Conservation (phyloP, 2,797 vertebrate species). For the Mus caroli region DNA sequence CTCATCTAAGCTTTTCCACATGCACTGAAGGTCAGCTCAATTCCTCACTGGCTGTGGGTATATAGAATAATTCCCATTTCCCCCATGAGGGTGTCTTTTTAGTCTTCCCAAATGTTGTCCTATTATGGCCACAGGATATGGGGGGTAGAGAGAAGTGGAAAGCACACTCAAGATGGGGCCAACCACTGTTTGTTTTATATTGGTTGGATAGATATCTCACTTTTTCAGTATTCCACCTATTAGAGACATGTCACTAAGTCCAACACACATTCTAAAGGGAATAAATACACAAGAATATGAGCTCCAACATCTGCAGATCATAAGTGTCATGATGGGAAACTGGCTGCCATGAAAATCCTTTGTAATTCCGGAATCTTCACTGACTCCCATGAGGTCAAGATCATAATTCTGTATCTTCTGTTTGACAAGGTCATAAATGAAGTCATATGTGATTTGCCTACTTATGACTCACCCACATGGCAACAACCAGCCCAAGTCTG, state of each 20-base stretch:
- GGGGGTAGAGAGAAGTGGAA: background rate
- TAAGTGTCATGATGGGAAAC: background rate
- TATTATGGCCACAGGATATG: background rate
- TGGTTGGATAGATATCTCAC: background rate
- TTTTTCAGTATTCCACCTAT: background rate
- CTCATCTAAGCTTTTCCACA: background rate
- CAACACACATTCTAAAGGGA: background rate
- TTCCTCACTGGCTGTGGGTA: background rate
- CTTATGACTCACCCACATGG: background rate
- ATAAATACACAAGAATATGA: background rate
- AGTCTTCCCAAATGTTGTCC: background rate
- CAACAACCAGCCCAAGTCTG: background rate
- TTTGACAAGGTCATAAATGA: background rate
- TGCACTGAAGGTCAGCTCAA: background rate
- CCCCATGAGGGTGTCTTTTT: background rate
- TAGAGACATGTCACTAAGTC: background rate
- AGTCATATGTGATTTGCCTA: background rate
- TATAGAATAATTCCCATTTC: background rate
- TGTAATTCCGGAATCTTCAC: background rate
- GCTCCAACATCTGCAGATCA: background rate
- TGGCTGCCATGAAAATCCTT: background rate
- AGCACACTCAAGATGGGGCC: background rate
- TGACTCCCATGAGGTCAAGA: slow-evolving; percentile 18
- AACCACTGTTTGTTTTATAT: background rate
- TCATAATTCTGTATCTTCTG: background rate